A percentile compares a stretch with the other conserved stretches of the same genome.
phyloP scores from a whole-genome alignment of 2,888 invertebrate species.

The Cantharis rustica region DNA sequence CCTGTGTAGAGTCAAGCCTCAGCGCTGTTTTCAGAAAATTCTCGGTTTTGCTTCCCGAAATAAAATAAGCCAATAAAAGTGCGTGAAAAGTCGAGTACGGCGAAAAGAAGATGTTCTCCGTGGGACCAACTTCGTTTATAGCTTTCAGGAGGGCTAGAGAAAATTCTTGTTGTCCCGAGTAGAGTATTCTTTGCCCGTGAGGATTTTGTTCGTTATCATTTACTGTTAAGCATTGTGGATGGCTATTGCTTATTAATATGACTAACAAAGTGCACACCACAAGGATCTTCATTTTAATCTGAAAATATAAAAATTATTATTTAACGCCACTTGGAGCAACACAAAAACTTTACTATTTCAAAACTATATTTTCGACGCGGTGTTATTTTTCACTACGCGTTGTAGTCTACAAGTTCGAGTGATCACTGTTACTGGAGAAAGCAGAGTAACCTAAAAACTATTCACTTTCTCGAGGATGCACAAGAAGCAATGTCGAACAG shows the following conservation, averaged over 20 bases:
- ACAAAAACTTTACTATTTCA: background rate
- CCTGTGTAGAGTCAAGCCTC: conserved; percentile 63
- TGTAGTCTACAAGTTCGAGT: background rate
- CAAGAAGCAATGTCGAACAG: conserved; percentile 16
- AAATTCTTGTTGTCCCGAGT: conserved; percentile 68
- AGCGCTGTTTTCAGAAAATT: conserved; percentile 65
- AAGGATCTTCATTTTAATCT: conserved; percentile 55
- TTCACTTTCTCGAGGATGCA: conserved; percentile 22
- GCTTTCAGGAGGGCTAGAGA: conserved; percentile 72
- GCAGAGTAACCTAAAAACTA: conserved; percentile 28
- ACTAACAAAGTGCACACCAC: conserved; percentile 49
- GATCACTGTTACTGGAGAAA: conserved; percentile 20
- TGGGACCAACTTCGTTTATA: conserved; percentile 65
- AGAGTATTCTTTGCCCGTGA: conserved; percentile 56
- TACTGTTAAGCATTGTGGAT: conserved; percentile 58
- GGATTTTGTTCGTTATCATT: conserved; percentile 50
- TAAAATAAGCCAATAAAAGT: conserved; percentile 77
- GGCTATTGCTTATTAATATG: conserved; percentile 26
- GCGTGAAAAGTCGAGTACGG: conserved; percentile 87
- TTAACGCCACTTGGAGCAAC: background rate
- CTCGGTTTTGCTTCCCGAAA: conserved; percentile 75
- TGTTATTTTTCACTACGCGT: background rate
- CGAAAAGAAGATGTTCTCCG: conserved; percentile 84
- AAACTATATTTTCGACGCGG: background rate
- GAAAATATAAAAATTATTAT: conserved; percentile 18